Base-by-base conservation (phyloP, 2,888 invertebrate species). In the Leptinotarsa peninsularis region DNA sequence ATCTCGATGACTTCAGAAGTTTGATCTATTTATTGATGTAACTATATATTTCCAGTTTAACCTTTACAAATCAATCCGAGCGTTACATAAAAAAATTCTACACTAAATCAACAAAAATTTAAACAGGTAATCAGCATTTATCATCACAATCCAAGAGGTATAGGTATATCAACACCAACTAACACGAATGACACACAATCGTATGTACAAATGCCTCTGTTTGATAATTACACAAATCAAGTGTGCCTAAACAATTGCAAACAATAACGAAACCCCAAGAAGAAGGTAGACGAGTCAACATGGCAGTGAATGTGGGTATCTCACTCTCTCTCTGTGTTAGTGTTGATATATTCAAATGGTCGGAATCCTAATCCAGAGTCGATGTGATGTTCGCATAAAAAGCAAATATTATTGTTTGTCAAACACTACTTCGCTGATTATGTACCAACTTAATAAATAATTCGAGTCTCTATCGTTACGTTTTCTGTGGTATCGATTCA, bases 361-460 rank as follows among this genome's bases (percentile, higher is more conserved):
- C 71, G 74, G 71, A 56, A 21, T 69, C 58, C 18, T 70, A 70
- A 58, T 70, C 70, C 70, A 15, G 70, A 70, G 70, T 58, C 58
- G 49, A 70, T 58, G 56, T 21, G 49, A 70, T 70, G 70, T 70
- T 70, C 70, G 70, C 70, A 70, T 70, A 58, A 70, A 70, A 86
- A 85, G 85, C 83, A 85, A 87, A 87, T 86, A 87, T 86, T 87
- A 81, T 86, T 87, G 85, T 87, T 86, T 87, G 86, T 84, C 86
- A 87, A 87, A 86, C 86, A 87, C 85, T 58, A 58, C 21, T 58
- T 85, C 84, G 82, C 83, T 81, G 81, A 83, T 83, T 83, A 82
- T 83, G 81, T 82, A 81, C 81, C 72, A 78, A 82, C 81, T 82
- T 83, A 83, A 82, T 84, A 83, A 83, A 84, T 83, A 83, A 84